phyloP scores from a whole-genome alignment of 92 coral and sea anemone genomes.

The Parazoanthus darwini region DNA sequence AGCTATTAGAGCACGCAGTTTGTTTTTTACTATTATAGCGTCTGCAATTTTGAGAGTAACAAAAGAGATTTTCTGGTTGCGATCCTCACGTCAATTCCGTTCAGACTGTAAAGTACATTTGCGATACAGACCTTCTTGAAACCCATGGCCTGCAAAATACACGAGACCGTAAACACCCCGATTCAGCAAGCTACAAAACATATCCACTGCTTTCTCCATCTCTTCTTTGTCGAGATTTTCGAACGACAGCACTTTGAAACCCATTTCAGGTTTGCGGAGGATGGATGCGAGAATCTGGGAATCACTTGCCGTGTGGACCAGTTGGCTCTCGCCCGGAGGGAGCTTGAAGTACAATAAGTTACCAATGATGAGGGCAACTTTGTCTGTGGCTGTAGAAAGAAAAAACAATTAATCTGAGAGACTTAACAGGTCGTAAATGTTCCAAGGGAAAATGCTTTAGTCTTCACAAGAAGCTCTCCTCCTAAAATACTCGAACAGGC shows the following conservation, averaged over 20 bases:
- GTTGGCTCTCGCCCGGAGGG: slow-evolving; percentile 63
- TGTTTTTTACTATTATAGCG: too few species aligned
- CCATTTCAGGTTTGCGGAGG: slow-evolving; percentile 84
- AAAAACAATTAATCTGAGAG: too few species aligned
- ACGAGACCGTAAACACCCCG: slow-evolving; percentile 84
- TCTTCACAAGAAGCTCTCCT: neutral
- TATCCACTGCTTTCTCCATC: slow-evolving; percentile 70
- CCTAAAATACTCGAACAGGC: too few species aligned
- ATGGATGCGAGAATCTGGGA: slow-evolving; percentile 82
- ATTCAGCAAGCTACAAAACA: slow-evolving; percentile 71
- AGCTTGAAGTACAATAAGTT: slow-evolving; percentile 77
- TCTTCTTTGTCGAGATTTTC: slow-evolving; percentile 80
- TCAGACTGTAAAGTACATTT: neutral
- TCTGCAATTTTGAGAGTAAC: too few species aligned
- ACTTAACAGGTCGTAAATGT: too few species aligned
- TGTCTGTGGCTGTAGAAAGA: slow-evolving; percentile 64
- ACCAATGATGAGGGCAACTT: slow-evolving; percentile 89
- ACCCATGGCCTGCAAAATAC: slow-evolving; percentile 96
- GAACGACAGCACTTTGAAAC: slow-evolving; percentile 90
- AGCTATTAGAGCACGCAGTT: too few species aligned
- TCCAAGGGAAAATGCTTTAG: too few species aligned
- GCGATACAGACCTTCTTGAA: slow-evolving; percentile 62
- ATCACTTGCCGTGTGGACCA: slow-evolving; percentile 87
- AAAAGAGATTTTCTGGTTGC: neutral
- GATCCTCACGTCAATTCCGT: too few species aligned